Evolutionary conservation across 2,113 vertebrate genomes (phyloP).

Genomic region (Gadus chalcogrammus): DNA sequence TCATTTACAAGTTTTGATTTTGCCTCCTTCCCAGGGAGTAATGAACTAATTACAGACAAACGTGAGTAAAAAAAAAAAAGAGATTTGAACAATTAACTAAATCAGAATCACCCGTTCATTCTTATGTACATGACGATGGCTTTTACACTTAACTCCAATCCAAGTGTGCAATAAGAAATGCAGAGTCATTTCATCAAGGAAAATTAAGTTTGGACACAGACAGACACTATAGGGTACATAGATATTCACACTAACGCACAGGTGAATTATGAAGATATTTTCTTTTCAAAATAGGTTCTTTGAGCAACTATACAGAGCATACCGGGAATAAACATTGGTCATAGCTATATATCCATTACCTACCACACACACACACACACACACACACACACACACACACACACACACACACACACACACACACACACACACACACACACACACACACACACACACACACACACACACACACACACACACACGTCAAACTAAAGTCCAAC

Average conservation of each 20-base stretch:
- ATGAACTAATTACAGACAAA: slow-evolving; percentile 57
- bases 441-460: slow-evolving; percentile 12
- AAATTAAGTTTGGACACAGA: background rate
- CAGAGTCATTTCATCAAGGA: slow-evolving; percentile 15
- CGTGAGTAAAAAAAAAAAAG: slow-evolving; percentile 18
- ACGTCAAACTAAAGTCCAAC: slow-evolving; percentile 25
- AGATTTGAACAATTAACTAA: too few species aligned
- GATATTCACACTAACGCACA: slow-evolving; percentile 11
- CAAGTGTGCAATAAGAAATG: slow-evolving; percentile 47
- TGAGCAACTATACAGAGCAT: slow-evolving; percentile 17
- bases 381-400: slow-evolving; percentile 12
- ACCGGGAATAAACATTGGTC: slow-evolving; percentile 30
- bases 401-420: slow-evolving; percentile 10
- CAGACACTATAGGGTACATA: slow-evolving; percentile 29
- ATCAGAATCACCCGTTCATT: slow-evolving; percentile 23
- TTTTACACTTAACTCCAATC: slow-evolving; percentile 26
- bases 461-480: background rate
- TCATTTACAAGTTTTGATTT: slow-evolving; percentile 28
- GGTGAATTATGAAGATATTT: slow-evolving; percentile 18
- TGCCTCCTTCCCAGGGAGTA: slow-evolving; percentile 31
- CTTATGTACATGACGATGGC: slow-evolving; percentile 39
- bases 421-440: slow-evolving; percentile 13
- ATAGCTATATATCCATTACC: slow-evolving; percentile 17
- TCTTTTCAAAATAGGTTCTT: slow-evolving; percentile 10
- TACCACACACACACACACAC: slow-evolving; percentile 16